Conservation (phyloP, 2,113 vertebrate species). For the Oncorhynchus clarkii region DNA sequence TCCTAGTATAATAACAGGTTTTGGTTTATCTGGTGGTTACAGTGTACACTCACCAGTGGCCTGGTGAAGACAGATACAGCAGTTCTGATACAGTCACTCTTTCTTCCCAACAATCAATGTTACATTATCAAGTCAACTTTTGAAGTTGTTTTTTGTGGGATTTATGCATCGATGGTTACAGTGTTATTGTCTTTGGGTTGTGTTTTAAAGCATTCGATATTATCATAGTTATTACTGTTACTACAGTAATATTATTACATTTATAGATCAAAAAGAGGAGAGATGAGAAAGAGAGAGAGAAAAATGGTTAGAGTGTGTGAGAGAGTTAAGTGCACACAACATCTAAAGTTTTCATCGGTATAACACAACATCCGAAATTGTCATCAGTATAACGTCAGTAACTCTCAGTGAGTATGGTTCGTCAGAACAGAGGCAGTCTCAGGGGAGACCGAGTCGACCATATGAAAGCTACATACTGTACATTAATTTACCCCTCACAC, state of each 20-base stretch:
- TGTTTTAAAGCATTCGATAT: conserved; percentile 97
- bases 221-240: conserved; percentile 79
- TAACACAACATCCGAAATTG: no score
- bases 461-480: conserved; percentile 99
- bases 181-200: conserved; percentile 90
- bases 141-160: conserved; percentile 89
- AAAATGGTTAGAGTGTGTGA: conserved; percentile 58
- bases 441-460: conserved; percentile 80
- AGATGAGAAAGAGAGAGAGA: conserved; percentile 60
- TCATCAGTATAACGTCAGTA: no score
- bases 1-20: conserved; percentile 37
- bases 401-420: no score
- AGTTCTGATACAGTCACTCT: conserved; percentile 85
- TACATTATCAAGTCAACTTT: conserved; percentile 95
- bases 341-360: no score
- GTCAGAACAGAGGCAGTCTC: no score
- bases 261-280: conserved; percentile 75
- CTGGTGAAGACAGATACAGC: conserved; percentile 89
- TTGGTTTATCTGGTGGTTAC: conserved; percentile 78
- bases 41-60: conserved; percentile 87
- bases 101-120: conserved; percentile 95
- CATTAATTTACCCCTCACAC: conserved; percentile 89
- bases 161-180: conserved; percentile 95
- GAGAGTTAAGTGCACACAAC: conserved; percentile 87
- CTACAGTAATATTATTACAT: conserved; percentile 70